Percentiles rank a stretch among this genome's conserved stretches.
Conservation (phyloP, 2,113 vertebrate species). For the Amazona vittata region DNA sequence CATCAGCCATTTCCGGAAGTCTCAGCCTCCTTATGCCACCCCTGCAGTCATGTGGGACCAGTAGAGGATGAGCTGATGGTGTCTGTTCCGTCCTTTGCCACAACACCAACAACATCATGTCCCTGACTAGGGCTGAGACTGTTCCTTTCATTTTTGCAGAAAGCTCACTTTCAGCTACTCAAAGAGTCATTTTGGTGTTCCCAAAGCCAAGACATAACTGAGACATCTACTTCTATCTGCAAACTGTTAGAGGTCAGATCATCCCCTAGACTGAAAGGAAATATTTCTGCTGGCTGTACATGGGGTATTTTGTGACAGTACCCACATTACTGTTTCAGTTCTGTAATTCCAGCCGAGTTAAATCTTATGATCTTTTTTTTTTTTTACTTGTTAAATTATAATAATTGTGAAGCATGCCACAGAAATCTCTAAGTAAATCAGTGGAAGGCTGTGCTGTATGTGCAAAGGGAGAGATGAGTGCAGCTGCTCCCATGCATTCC, state of each 20-base stretch:
- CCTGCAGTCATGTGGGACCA: fast-evolving
- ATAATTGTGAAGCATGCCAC: not conserved
- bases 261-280: not conserved
- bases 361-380: not conserved
- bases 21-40: not conserved
- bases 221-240: not conserved
- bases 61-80: not conserved
- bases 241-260: not conserved
- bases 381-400: not conserved
- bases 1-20: not conserved
- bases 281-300: not conserved
- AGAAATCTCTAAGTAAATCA: not conserved
- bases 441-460: not conserved
- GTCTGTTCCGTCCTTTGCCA: not conserved
- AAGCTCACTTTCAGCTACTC: not conserved
- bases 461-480: not conserved
- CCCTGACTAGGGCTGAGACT: not conserved
- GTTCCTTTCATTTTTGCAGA: not conserved
- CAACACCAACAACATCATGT: fast-evolving
- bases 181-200: not conserved
- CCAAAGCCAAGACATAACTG: not conserved
- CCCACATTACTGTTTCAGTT: not conserved
- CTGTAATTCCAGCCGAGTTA: not conserved
- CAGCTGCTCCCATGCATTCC: not conserved
- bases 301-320: not conserved